Evolutionary conservation across 2,888 invertebrate genomes (phyloP), one percentile per base, ranked within the genome.

Genomic region (Parnassius apollo): DNA sequence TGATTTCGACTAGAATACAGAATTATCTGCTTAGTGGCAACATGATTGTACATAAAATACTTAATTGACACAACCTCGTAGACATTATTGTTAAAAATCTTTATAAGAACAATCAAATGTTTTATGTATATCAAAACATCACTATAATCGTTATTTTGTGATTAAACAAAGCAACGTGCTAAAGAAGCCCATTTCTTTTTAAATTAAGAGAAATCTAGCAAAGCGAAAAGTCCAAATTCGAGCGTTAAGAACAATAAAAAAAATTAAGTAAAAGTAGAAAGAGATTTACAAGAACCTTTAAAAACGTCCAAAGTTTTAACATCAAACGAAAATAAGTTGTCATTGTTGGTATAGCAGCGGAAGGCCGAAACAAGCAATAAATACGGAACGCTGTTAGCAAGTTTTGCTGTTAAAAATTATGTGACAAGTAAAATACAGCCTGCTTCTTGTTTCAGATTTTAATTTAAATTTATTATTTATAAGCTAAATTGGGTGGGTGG

Each of bases 371-470:
- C 44, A 25, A 13, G 51, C 46, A 9, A 25, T 61, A 62, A 62
- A 63, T 58, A 58, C 58, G 44, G 53, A 59, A 58, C 13, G 59
- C 58, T 13, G 50, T 50, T 58, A 62, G 59, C 49, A 63, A 63
- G 58, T 63, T 63, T 61, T 18, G 45, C 51, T 57, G 51, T 61
- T 57, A 46, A 61, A 25, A 61, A 61, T 56, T 61, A 61, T 61
- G 61, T 61, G 45, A 61, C 61, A 61, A 57, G 51, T 61, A 46
- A 61, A 61, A 61, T 61, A 56, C 45, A 46, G 9, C 61, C 25
- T 42, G 50, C 7, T 18, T 18, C 55, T 49, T 42, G 55, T 50
- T 61, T 45, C 12, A 35, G 12, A 22, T 50, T 61, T 61, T 61
- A 51, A 61, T 61, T 55, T 60, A 61, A 55, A 44, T 56, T 50